These are phyloP conservation scores for cat (Felis catus) DNA, from an alignment of 2,113 vertebrate genomes.

Conservation along the genomic window F.catus_Fca126_mat1.0 CM031418.1:520501-521000, in stretches of 20 bases:
- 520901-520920: background rate
- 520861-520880: background rate
- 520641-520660: background rate
- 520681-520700: background rate
- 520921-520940: background rate
- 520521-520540: background rate
- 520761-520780: background rate
- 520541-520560: background rate
- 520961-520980: background rate
- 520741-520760: background rate
- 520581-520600: background rate
- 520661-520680: background rate
- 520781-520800: background rate
- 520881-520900: background rate
- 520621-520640: background rate
- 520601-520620: background rate
- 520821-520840: background rate
- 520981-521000: too few relatives aligned
- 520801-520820: background rate
- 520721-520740: background rate
- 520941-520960: background rate
- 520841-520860: background rate
- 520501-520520: background rate
- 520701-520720: background rate
- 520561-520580: background rate